Base-by-base conservation (phyloP, 2,797 vertebrate species). In the Ficedula albicollis region DNA sequence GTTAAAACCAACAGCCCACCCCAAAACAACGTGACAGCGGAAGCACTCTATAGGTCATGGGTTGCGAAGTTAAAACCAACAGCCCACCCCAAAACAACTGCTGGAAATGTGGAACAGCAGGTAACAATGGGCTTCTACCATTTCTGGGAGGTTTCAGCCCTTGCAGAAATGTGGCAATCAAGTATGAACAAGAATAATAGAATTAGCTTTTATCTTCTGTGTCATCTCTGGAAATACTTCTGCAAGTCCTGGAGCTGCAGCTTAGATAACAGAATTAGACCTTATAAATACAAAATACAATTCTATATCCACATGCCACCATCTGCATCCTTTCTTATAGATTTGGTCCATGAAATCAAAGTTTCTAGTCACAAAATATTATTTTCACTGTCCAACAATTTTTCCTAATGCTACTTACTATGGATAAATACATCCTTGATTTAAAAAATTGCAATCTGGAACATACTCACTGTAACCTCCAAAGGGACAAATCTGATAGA, bases 131-230 rank as follows among this genome's bases (percentile, higher is more conserved):
- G 6, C 7, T 79, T 69, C 38, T 43, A 22, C 17, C 8, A 4
- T 6, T 73, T 55, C 30, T 38, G n/a, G 10, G 36, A 75, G 9
- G 1, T 46, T 49, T 64, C 46, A 41, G 38, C 18, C 41, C 58
- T 62, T 8, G 3, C 6, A 84, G 38, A 68, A 89, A 9, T 0
- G 0, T 38, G 11, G 15, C 19, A 79, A 16, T 36, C 6, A 2
- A 30, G 13, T 5, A 32, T 9, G 19, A 70, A 49, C 14, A 68
- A 68, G 14, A 60, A 60, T 5, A 64, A 63, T 6, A 78, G 6
- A 87, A 66, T 15, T 36, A 72, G 10, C 13, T 81, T 54, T 82
- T 62, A 23, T 52, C 46, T 49, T 39, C 15, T 38, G 0, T 56
- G 22, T 7, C 3, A 11, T 17, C 58, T 77, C 46, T 56, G 39